A percentile compares a stretch with the other conserved stretches of the same genome.
phyloP scores from a whole-genome alignment of 2,888 invertebrate species.

The Sphaerophoria taeniata region DNA sequence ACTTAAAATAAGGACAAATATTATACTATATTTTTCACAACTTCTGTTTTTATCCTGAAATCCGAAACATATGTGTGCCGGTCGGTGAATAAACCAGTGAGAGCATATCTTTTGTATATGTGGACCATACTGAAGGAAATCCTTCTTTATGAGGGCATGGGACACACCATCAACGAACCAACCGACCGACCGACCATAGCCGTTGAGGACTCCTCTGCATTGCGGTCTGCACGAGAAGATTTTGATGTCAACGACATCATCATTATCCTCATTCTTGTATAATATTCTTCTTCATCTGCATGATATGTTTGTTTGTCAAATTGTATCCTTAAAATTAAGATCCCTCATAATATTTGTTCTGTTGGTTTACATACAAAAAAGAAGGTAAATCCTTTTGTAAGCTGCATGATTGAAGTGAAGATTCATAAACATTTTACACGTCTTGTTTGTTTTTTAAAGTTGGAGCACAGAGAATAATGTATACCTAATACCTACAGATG shows the following conservation, averaged over 20 bases:
- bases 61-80: too few species aligned
- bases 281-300: slow-evolving; percentile 26
- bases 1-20: too few species aligned
- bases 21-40: too few species aligned
- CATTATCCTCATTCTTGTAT: slow-evolving; percentile 15
- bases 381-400: not conserved
- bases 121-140: slow-evolving; percentile 22
- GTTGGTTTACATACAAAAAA: too few species aligned
- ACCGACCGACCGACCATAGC: too few species aligned
- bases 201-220: not conserved
- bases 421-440: not conserved
- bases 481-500: too few species aligned
- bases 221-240: slow-evolving; percentile 21
- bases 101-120: not conserved
- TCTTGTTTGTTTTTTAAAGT: too few species aligned
- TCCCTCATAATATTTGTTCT: not conserved
- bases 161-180: too few species aligned
- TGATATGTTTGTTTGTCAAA: slow-evolving; percentile 22
- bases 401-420: too few species aligned
- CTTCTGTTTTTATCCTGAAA: too few species aligned
- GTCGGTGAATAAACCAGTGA: too few species aligned
- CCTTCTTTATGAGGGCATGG: slow-evolving; percentile 21
- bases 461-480: too few species aligned
- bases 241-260: slow-evolving; percentile 34
- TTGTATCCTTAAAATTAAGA: slow-evolving; percentile 28